Evolutionary conservation across 2,888 invertebrate species (phyloP).

Genomic region (Stratiomys singularior): DNA sequence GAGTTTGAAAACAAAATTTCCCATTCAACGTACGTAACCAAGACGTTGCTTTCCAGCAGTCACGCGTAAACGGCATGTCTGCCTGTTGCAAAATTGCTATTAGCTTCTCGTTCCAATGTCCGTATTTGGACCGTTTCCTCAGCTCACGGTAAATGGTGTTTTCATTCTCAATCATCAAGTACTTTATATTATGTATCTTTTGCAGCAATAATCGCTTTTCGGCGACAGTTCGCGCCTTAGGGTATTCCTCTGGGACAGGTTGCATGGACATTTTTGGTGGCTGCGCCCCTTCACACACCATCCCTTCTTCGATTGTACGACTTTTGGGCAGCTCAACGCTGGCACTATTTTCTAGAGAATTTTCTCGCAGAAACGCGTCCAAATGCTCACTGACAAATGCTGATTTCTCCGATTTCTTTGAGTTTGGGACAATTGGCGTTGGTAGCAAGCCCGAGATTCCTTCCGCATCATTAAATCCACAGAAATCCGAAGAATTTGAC

Average conservation of each 20-base stretch:
- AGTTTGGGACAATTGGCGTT: constrained; percentile 60
- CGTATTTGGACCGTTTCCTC: constrained; percentile 59
- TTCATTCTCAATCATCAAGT: constrained; percentile 65
- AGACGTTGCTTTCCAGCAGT: constrained; percentile 63
- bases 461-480: constrained; percentile 62
- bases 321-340: constrained; percentile 42
- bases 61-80: constrained; percentile 62
- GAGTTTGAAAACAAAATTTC: constrained; percentile 62
- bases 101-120: constrained; percentile 58
- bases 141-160: constrained; percentile 62
- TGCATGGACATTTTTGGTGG: constrained; percentile 63
- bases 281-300: constrained; percentile 59
- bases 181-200: constrained; percentile 60
- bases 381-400: constrained; percentile 67
- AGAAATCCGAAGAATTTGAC: constrained; percentile 56
- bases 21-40: constrained; percentile 62
- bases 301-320: constrained; percentile 58
- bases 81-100: constrained; percentile 58
- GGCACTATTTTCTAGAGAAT: constrained; percentile 62
- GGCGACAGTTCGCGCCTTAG: constrained; percentile 68
- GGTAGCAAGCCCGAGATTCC: constrained; percentile 62
- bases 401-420: constrained; percentile 54
- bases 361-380: constrained; percentile 67
- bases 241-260: constrained; percentile 60
- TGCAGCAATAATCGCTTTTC: constrained; percentile 67